Evolutionary conservation across 2,888 invertebrate genomes (phyloP).

Genomic region (Arge pagana): DNA sequence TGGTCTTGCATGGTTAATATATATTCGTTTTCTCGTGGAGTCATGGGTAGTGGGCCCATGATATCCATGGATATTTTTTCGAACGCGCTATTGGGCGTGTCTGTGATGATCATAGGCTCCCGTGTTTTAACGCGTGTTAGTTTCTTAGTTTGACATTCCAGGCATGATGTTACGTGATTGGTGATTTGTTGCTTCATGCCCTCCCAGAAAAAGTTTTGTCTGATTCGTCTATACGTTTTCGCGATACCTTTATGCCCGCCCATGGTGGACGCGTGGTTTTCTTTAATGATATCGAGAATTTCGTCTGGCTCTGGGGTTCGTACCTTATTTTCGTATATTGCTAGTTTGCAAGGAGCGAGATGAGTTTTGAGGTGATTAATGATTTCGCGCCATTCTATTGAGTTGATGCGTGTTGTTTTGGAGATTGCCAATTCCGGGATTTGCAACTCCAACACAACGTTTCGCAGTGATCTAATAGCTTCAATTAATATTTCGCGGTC

Average conservation of each 20-base stretch:
- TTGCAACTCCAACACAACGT: too few relatives aligned
- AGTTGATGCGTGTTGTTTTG: too few relatives aligned
- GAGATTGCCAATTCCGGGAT: too few relatives aligned
- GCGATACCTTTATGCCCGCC: conserved; percentile 5
- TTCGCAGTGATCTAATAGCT: too few relatives aligned
- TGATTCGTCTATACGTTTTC: conserved; percentile 5
- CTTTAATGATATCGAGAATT: conserved; percentile 1
- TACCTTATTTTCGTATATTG: neutral
- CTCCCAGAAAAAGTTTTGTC: neutral
- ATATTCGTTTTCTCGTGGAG: conserved; percentile 29
- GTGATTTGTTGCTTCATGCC: conserved; percentile 2
- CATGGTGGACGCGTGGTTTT: neutral
- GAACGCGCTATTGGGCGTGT: conserved; percentile 18
- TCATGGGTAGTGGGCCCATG: conserved; percentile 25
- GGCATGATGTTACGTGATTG: conserved; percentile 8
- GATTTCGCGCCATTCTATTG: too few relatives aligned
- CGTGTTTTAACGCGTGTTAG: conserved; percentile 10
- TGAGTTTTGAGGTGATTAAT: too few relatives aligned
- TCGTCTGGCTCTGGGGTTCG: neutral
- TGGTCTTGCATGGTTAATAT: conserved; percentile 24
- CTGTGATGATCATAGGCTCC: conserved; percentile 20
- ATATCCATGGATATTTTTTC: conserved; percentile 23
- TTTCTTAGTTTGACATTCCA: conserved; percentile 18
- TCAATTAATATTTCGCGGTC: too few relatives aligned
- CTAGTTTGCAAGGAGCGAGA: too few relatives aligned